These are phyloP conservation scores for Lagria hirta DNA, from an alignment of 2,888 invertebrate genomes.

Conservation along the genomic window DNA sequence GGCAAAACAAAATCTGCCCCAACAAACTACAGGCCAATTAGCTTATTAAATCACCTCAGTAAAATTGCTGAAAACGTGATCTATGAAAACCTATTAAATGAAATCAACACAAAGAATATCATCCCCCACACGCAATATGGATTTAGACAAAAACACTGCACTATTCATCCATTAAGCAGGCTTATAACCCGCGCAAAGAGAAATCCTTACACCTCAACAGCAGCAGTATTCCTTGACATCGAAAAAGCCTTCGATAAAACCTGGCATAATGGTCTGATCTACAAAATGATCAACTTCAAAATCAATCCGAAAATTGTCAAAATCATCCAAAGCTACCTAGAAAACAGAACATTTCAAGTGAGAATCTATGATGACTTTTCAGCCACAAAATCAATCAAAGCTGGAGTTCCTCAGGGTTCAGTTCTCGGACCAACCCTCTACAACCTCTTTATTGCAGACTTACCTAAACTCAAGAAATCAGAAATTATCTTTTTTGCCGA, in stretches of 20 bases:
- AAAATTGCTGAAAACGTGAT: conserved; percentile 34
- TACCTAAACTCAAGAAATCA: conserved; percentile 19
- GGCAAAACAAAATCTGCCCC: conserved; percentile 21
- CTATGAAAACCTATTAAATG: neutral
- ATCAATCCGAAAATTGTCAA: conserved; percentile 32
- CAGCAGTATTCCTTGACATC: conserved; percentile 40
- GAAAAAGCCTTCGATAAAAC: conserved; percentile 44
- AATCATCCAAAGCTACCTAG: conserved; percentile 33
- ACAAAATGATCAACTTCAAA: conserved; percentile 32
- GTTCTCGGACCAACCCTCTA: conserved; percentile 27
- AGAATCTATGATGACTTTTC: conserved; percentile 28
- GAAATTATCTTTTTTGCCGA: conserved; percentile 28
- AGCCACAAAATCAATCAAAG: conserved; percentile 24
- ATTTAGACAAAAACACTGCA: conserved; percentile 37
- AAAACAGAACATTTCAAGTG: conserved; percentile 30
- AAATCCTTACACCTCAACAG: conserved; percentile 36
- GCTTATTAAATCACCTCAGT: conserved; percentile 21
- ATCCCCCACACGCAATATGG: conserved; percentile 35
- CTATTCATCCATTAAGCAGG: conserved; percentile 36
- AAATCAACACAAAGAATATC: conserved; percentile 7
- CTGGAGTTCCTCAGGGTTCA: conserved; percentile 39
- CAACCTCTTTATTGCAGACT: conserved; percentile 17
- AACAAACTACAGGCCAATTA: conserved; percentile 29
- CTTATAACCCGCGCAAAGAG: conserved; percentile 31
- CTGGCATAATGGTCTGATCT: conserved; percentile 38